Percentiles rank a stretch among this genome's conserved stretches.
Evolutionary conservation across 1,140 invertebrate genomes (phyloP).

Genomic region (Drosophila azteca): DNA sequence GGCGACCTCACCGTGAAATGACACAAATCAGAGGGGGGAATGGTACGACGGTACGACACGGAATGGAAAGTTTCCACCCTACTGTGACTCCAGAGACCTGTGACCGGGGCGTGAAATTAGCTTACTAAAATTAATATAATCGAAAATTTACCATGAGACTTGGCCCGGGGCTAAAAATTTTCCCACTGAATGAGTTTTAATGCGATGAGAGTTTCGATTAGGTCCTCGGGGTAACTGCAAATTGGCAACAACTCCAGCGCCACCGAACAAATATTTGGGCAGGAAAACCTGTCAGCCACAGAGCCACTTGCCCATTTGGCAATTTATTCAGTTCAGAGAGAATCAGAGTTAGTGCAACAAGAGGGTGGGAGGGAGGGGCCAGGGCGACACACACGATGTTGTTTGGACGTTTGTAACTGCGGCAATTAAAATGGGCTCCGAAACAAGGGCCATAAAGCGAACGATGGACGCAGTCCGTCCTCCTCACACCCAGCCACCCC

Average conservation of each 20-base stretch:
- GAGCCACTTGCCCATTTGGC: constrained; percentile 21
- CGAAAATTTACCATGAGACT: constrained; percentile 50
- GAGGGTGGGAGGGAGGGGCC: background rate
- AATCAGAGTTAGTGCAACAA: constrained; percentile 36
- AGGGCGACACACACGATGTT: constrained; percentile 49
- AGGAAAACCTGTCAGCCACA: constrained; percentile 35
- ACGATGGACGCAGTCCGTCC: constrained; percentile 46
- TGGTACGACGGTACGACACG: background rate
- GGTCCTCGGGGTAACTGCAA: constrained; percentile 13
- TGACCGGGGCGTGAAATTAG: constrained; percentile 52
- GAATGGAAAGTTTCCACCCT: constrained; percentile 28
- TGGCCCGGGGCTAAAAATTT: constrained; percentile 32
- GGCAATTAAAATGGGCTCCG: constrained; percentile 64
- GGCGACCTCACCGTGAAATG: constrained; percentile 51
- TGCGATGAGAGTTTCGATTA: constrained; percentile 41
- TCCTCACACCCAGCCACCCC: constrained; percentile 15
- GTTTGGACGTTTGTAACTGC: constrained; percentile 66
- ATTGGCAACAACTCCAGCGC: constrained; percentile 53
- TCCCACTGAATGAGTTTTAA: constrained; percentile 26
- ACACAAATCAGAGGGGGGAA: constrained; percentile 48
- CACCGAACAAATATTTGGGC: constrained; percentile 58
- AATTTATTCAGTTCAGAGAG: constrained; percentile 62
- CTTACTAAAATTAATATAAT: constrained; percentile 61
- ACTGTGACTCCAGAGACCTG: background rate
- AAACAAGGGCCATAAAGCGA: constrained; percentile 68